Conservation (phyloP, 2,113 vertebrate species). For the Bos indicus region DNA sequence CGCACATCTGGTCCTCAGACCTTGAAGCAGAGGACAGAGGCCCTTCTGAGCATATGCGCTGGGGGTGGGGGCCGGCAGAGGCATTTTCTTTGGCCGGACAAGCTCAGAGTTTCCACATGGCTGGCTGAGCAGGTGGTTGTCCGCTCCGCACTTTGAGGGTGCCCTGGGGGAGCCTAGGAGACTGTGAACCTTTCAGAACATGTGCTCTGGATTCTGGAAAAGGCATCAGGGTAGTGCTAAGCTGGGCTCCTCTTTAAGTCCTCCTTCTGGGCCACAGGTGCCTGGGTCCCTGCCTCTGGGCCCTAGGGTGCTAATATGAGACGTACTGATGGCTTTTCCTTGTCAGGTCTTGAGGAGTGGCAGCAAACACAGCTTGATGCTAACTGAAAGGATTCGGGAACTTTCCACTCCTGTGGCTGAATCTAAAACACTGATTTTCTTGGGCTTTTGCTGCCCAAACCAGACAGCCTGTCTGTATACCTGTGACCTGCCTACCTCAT, state of each 20-base stretch:
- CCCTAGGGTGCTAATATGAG: background rate
- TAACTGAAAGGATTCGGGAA: background rate
- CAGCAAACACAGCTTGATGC: background rate
- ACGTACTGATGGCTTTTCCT: background rate
- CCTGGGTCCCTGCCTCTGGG: background rate
- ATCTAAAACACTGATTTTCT: background rate
- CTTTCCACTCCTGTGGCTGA: background rate
- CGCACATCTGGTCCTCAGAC: conserved; percentile 37
- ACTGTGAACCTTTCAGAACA: conserved; percentile 36
- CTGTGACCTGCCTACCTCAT: background rate
- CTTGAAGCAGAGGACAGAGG: background rate
- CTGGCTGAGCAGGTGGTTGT: conserved; percentile 51
- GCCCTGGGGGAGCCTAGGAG: background rate
- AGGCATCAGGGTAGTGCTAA: background rate
- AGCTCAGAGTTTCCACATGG: conserved; percentile 4
- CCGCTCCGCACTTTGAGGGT: background rate
- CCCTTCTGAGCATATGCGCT: background rate
- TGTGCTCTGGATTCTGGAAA: conserved; percentile 42
- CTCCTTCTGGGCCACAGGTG: background rate
- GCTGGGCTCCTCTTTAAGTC: background rate
- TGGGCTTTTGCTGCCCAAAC: background rate
- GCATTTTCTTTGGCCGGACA: conserved; percentile 33
- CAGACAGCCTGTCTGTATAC: background rate
- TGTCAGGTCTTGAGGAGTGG: background rate
- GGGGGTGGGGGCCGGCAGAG: background rate